Conservation (phyloP, 2,888 invertebrate genomes). For the Amaurobius ferox region DNA sequence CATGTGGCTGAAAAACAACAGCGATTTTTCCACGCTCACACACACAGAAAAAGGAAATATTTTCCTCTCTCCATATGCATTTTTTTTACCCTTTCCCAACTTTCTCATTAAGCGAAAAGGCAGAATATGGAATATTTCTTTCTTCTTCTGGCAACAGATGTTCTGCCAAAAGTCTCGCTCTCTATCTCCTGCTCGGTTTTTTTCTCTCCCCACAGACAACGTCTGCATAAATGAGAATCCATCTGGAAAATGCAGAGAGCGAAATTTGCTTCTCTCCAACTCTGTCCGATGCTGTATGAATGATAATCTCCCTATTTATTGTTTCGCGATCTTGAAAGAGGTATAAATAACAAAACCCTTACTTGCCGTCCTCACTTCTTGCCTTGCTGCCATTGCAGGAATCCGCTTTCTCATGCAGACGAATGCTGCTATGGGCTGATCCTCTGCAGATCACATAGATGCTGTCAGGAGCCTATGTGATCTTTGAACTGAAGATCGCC, state of each 20-base stretch:
- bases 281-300: too few relatives aligned
- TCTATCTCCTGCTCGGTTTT: not conserved
- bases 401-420: too few relatives aligned
- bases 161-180: not conserved
- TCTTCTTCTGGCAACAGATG: not conserved
- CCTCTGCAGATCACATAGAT: too few relatives aligned
- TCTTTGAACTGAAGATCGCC: too few relatives aligned
- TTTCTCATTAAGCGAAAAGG: slow-evolving; percentile 5
- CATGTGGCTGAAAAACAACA: not conserved
- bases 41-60: not conserved
- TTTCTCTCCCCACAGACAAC: not conserved
- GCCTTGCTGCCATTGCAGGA: too few relatives aligned
- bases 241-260: not conserved
- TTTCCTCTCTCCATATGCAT: not conserved
- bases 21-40: not conserved
- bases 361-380: too few relatives aligned
- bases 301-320: too few relatives aligned
- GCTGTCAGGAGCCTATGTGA: too few relatives aligned
- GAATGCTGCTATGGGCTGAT: too few relatives aligned
- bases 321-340: too few relatives aligned
- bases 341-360: too few relatives aligned
- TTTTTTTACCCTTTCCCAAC: not conserved
- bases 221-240: not conserved
- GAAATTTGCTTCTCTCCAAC: too few relatives aligned
- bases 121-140: not conserved